Percentiles rank a stretch among this genome's conserved stretches.
phyloP scores from a whole-genome alignment of 1,140 invertebrate genomes.

The Drosophila pseudoananassae region DNA sequence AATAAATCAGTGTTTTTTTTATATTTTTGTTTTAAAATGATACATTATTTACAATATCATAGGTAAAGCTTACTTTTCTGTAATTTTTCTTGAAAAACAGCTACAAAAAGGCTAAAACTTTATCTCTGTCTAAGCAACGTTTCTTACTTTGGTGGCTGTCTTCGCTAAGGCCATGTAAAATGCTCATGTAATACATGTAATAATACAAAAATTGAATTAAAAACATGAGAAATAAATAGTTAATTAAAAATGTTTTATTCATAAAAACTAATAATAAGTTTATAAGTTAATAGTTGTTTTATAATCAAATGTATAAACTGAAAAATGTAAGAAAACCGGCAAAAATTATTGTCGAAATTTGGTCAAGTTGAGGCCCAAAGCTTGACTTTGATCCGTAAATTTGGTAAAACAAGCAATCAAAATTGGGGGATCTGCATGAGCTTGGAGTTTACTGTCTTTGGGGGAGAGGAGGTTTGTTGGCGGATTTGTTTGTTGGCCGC shows the following conservation, averaged over 20 bases:
- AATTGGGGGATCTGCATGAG: slow-evolving; percentile 25
- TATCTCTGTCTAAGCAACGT: not conserved
- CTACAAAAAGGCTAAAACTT: slow-evolving; percentile 4
- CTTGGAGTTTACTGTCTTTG: slow-evolving; percentile 39
- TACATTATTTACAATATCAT: not conserved
- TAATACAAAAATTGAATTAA: not conserved
- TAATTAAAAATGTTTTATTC: not conserved
- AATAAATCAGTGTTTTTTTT: not conserved
- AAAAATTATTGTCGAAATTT: slow-evolving; percentile 11
- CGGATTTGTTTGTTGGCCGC: slow-evolving; percentile 39
- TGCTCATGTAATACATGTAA: not conserved
- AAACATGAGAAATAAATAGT: not conserved
- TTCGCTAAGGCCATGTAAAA: not conserved
- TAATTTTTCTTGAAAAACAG: not conserved
- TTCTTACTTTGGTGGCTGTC: not conserved
- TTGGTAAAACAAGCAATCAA: slow-evolving; percentile 15
- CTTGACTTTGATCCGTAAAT: slow-evolving; percentile 12
- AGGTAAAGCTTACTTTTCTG: not conserved
- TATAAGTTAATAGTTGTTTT: too few relatives aligned
- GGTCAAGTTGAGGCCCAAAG: slow-evolving; percentile 21
- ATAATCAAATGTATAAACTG: not conserved
- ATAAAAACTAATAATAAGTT: not conserved
- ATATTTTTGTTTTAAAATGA: not conserved
- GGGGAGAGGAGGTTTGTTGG: slow-evolving; percentile 43
- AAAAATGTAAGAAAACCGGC: not conserved